Conservation (phyloP, 2,888 invertebrate species). For the Aphidius colemani region DNA sequence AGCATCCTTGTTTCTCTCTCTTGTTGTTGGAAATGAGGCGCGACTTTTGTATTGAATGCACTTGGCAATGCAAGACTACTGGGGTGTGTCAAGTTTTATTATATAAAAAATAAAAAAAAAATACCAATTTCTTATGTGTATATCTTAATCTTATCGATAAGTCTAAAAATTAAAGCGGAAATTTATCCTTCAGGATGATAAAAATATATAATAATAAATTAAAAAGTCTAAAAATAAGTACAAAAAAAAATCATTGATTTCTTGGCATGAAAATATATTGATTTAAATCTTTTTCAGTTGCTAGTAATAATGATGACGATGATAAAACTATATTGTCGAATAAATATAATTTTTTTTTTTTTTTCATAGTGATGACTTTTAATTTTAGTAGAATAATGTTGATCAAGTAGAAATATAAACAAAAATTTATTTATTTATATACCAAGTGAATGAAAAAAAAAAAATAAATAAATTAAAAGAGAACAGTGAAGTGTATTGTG, state of each 20-base stretch:
- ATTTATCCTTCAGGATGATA: too few species aligned
- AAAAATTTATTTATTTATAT: too few species aligned
- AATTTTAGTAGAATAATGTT: slow-evolving; percentile 6
- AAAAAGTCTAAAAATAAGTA: too few species aligned
- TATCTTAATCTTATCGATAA: neutral
- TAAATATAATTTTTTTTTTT: too few species aligned
- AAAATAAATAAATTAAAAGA: slow-evolving; percentile 14
- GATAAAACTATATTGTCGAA: too few species aligned
- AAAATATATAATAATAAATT: too few species aligned
- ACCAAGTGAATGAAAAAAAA: neutral
- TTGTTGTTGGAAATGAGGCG: slow-evolving; percentile 12
- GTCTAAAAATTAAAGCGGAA: slow-evolving; percentile 15
- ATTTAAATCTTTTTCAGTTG: too few species aligned
- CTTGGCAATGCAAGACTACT: slow-evolving; percentile 28
- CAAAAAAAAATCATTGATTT: too few species aligned
- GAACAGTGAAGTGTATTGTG: slow-evolving; percentile 21
- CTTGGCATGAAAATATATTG: too few species aligned
- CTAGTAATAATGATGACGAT: too few species aligned
- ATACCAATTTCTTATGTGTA: too few species aligned
- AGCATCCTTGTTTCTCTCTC: slow-evolving; percentile 6
- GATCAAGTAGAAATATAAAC: slow-evolving; percentile 20
- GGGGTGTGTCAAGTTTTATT: slow-evolving; percentile 35
- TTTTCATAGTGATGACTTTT: neutral
- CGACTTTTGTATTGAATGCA: neutral
- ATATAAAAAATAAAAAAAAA: slow-evolving; percentile 18